These are phyloP conservation scores for Danio aesculapii DNA, from an alignment of 2,797 vertebrate species.

Conservation along the genomic window DNA sequence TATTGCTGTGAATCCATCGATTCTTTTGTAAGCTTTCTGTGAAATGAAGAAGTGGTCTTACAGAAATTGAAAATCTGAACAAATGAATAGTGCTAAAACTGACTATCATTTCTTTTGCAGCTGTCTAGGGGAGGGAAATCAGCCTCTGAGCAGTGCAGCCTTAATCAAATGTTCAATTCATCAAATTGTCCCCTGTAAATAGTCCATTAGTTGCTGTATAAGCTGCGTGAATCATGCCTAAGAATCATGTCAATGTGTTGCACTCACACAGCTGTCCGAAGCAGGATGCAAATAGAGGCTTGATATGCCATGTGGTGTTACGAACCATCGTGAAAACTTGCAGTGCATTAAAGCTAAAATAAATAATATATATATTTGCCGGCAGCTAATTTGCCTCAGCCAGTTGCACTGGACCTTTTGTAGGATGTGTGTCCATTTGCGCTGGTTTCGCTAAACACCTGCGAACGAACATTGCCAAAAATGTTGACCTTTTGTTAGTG, in stretches of 20 bases:
- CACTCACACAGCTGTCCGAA: constrained; percentile 46
- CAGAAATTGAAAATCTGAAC: constrained; percentile 74
- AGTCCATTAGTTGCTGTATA: constrained; percentile 84
- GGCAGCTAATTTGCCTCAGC: constrained; percentile 72
- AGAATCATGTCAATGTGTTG: constrained; percentile 43
- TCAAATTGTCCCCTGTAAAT: constrained; percentile 88
- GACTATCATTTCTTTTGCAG: constrained; percentile 82
- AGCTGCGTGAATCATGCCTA: constrained; percentile 65
- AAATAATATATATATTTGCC: constrained; percentile 65
- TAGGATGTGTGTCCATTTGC: constrained; percentile 65
- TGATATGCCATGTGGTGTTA: constrained; percentile 49
- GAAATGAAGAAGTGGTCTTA: constrained; percentile 81
- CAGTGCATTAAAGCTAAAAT: constrained; percentile 72
- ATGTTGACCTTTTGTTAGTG: constrained; percentile 71
- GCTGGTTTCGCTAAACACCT: constrained; percentile 67
- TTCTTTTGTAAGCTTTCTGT: constrained; percentile 70
- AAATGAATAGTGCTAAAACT: constrained; percentile 78
- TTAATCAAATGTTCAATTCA: constrained; percentile 81
- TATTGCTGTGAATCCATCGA: constrained; percentile 72
- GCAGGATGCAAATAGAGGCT: constrained; percentile 19
- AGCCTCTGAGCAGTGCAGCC: constrained; percentile 78
- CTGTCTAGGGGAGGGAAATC: constrained; percentile 67
- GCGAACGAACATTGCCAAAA: constrained; percentile 76
- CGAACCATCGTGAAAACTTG: constrained; percentile 44
- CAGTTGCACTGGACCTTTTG: constrained; percentile 65